phyloP scores from a whole-genome alignment of 2,113 vertebrate species.

The Microcebus griseorufus region DNA sequence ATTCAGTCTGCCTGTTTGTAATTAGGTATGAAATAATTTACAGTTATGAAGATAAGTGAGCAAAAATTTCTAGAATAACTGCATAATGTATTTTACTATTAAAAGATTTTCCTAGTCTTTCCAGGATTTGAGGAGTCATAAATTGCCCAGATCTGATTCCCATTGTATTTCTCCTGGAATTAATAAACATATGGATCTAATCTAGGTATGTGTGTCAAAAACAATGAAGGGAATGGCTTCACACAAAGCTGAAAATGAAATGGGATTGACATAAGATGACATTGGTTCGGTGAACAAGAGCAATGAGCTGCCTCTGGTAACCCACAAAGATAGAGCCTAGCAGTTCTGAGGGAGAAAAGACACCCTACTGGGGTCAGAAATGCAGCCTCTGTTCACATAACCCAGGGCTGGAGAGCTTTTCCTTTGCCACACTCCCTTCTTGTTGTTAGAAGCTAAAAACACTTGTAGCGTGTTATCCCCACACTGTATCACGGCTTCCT shows the following conservation, averaged over 20 bases:
- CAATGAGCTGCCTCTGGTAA: slow-evolving; percentile 2
- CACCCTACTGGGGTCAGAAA: background rate
- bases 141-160: slow-evolving; percentile 79
- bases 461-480: background rate
- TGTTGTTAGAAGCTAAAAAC: background rate
- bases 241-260: slow-evolving; percentile 75
- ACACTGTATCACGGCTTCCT: background rate
- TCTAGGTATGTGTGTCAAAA: slow-evolving; percentile 73
- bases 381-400: background rate
- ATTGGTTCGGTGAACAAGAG: slow-evolving; percentile 44
- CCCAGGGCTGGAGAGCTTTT: background rate
- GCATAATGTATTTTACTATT: slow-evolving; percentile 79
- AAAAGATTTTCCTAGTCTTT: slow-evolving; percentile 73
- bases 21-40: slow-evolving; percentile 86
- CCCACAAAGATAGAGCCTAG: background rate
- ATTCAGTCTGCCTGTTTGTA: slow-evolving; percentile 84
- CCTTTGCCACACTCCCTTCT: background rate
- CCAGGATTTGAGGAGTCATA: slow-evolving; percentile 72
- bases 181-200: too few species aligned
- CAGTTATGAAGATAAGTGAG: slow-evolving; percentile 81
- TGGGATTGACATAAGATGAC: slow-evolving; percentile 51
- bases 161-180: slow-evolving; percentile 70
- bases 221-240: slow-evolving; percentile 67
- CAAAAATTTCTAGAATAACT: slow-evolving; percentile 72
- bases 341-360: background rate